Evolutionary conservation across 2,113 vertebrate species (phyloP).

Genomic region (Lampris megalopsis): DNA sequence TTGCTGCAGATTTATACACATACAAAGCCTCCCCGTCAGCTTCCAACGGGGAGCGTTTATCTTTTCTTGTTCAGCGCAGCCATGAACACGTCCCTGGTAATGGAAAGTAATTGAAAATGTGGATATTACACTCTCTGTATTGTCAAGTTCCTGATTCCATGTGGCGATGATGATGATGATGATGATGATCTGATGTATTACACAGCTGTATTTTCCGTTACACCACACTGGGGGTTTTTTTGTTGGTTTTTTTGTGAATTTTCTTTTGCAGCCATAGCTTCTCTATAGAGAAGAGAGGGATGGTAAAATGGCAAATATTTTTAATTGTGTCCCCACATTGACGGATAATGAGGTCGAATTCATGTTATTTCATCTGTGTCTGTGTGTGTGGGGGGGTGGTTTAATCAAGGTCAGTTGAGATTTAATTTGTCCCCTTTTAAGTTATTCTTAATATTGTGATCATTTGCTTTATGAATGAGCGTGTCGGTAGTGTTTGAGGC

Average conservation of each 20-base stretch:
- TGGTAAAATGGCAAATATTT: constrained; percentile 43
- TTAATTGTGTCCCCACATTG: constrained; percentile 8
- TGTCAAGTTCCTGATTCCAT: constrained; percentile 1
- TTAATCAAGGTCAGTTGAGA: constrained; percentile 25
- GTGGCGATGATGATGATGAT: too few relatives aligned
- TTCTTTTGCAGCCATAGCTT: constrained; percentile 48
- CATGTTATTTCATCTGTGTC: constrained; percentile 10
- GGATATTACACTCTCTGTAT: constrained; percentile 1
- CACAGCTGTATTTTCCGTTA: constrained; percentile 31
- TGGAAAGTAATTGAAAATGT: neutral
- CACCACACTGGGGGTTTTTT: neutral
- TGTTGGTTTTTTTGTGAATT: neutral
- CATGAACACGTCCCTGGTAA: neutral
- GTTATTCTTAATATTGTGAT: constrained; percentile 33
- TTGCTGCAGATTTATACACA: too few relatives aligned
- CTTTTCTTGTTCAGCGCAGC: too few relatives aligned
- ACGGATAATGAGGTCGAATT: constrained; percentile 27
- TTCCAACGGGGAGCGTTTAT: too few relatives aligned
- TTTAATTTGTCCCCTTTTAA: constrained; percentile 34
- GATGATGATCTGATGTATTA: neutral
- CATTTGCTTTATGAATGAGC: neutral
- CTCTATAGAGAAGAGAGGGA: constrained; percentile 75
- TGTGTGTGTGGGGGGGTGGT: constrained; percentile 31
- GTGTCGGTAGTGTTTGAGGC: neutral
- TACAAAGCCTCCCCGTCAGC: too few relatives aligned